Evolutionary conservation across 2,888 invertebrate genomes (phyloP), one percentile per base, ranked within the genome.

Genomic region (Abrostola triplasia): DNA sequence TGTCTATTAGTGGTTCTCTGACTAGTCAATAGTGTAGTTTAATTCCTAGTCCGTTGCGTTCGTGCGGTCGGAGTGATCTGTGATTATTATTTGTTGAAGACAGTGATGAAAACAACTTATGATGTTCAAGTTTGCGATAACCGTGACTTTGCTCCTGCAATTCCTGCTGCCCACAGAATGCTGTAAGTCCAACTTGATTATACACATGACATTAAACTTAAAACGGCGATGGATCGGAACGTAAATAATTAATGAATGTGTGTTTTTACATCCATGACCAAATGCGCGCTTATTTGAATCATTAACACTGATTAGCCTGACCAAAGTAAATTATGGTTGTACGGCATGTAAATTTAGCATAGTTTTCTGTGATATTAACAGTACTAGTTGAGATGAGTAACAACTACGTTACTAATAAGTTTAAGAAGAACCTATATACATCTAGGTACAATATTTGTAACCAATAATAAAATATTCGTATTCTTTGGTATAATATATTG

Each of bases 101-200:
- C 57, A 77, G 76, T 77, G 70, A 65, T 76, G 38, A 70, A 61
- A 68, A 73, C 12, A 59, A 66, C 76, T 64, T 49, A 77, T 38
- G 57, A 85, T 85, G 85, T 70, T 73, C 10, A 76, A 76, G 37
- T 76, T 73, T 61, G 55, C 77, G 51, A 56, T 77, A 69, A 64
- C 53, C 37, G 77, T 80, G 70, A 64, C 75, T 70, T 59, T 76
- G 58, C 38, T 84, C 24, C 67, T 84, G 52, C 78, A 81, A 50
- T 78, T 79, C 53, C 74, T 79, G 49, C 75, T 81, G 48, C 76
- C 77, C 64, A 73, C 59, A 47, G 65, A 78, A 71, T 72, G 82
- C 62, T 71, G 88, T 88, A 83, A 87, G 88, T 87, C 38, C 56
- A 59, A 65, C 68, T 76, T 67, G 35, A 70, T 64, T 71, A 64